A percentile compares a stretch with the other conserved stretches of the same genome.
Conservation (phyloP, 2,888 invertebrate genomes). For the Amaurobius ferox region DNA sequence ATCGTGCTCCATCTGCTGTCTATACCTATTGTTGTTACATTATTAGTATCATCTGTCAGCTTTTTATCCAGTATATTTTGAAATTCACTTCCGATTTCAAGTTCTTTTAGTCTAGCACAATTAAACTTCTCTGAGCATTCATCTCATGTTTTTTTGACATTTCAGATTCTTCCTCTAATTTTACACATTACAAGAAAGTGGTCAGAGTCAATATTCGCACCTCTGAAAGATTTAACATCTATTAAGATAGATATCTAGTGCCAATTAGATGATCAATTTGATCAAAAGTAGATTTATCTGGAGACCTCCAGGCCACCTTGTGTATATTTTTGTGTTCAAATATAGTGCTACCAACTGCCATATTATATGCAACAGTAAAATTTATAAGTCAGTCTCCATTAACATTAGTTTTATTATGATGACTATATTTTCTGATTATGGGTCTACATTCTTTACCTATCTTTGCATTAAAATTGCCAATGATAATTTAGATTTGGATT, state of each 20-base stretch:
- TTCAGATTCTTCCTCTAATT: constrained; percentile 6
- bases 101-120: constrained; percentile 4
- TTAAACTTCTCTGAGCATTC: neutral
- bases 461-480: no score
- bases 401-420: neutral
- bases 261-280: constrained; percentile 9
- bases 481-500: no score
- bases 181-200: constrained; percentile 17
- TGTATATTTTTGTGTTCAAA: neutral
- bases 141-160: neutral
- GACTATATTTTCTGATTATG: neutral
- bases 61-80: neutral
- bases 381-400: constrained; percentile 6
- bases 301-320: neutral
- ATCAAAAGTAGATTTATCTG: neutral
- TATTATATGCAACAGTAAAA: neutral
- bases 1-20: no score
- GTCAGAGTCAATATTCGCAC: constrained; percentile 17
- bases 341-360: neutral
- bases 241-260: neutral
- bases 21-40: no score
- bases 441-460: no score
- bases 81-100: neutral
- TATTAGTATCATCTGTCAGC: no score
- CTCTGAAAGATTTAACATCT: constrained; percentile 17